Evolutionary conservation across 2,797 vertebrate genomes (phyloP), one percentile per base, ranked within the genome.

Genomic region (Syngnathus acus): DNA sequence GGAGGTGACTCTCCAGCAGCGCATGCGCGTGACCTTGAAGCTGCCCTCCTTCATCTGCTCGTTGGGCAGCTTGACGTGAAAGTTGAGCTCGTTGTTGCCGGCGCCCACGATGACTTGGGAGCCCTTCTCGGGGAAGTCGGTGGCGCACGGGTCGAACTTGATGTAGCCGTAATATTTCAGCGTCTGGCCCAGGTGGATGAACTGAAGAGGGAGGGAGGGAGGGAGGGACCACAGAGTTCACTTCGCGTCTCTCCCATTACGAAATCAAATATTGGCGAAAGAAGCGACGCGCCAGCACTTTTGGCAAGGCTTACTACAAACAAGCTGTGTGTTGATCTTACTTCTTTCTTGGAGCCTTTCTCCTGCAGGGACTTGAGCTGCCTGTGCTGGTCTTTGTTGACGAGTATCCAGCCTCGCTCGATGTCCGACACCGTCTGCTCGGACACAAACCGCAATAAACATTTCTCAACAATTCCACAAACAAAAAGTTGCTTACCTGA

Each of bases 261-360:
- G 3, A 32, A 32, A 32, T 32, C 2, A 32, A 32, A 32, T 32
- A 32, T 3, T 32, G 26, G 26, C 26, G 26, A 26, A 26, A 26
- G 26, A 26, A 26, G 26, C 26, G 26, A 26, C 26, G 26, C 26
- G 26, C 26, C 26, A 32, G 26, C 26, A 32, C 26, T 43, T 43
- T 43, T 45, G 45, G 45, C 11, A 47, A 47, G 3, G 14, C 45
- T 4, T 13, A 47, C 5, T 5, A 14, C 45, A 47, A 47, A 1
- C 50, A n/a, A 8, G n/a, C 9, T 0, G 51, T 23, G 51, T 26
- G 21, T 26, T 32, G 26, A 72, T 69, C 90, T 79, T 71, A 99
- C 97, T 90, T 99, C 96, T 84, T 99, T 99, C 86, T 98, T 99
- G 70, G 97, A 99, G 82, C 97, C 96, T 73, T 99, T 99, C 78